Evolutionary conservation across 2,888 invertebrate genomes (phyloP).

Genomic region (Rhabditoides inermis): DNA sequence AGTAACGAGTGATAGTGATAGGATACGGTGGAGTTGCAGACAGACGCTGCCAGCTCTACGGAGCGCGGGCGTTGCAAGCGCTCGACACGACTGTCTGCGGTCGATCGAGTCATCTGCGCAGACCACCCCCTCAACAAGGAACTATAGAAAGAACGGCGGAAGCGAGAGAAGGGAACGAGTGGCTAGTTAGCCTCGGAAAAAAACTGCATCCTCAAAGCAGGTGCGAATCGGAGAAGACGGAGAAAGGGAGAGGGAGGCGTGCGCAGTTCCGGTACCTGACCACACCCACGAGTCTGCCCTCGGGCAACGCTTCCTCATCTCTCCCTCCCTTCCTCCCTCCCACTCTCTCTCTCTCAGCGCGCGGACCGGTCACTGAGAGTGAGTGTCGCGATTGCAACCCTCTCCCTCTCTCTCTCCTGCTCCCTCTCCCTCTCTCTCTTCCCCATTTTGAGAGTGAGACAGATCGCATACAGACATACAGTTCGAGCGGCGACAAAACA

Average conservation of each 20-base stretch:
- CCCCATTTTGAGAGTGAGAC: too few relatives aligned
- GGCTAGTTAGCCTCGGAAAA: too few relatives aligned
- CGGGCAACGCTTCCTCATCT: neutral
- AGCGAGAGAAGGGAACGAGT: slow-evolving; percentile 1
- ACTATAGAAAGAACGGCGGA: neutral
- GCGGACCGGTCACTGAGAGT: neutral
- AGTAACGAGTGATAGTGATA: too few relatives aligned
- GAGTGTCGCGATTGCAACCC: neutral
- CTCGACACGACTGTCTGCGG: too few relatives aligned
- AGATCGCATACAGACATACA: too few relatives aligned
- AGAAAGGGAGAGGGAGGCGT: slow-evolving; percentile 1
- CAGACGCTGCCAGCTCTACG: too few relatives aligned
- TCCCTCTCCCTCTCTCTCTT: slow-evolving; percentile 1
- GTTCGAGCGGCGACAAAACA: too few relatives aligned
- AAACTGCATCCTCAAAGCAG: too few relatives aligned
- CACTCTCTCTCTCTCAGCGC: neutral
- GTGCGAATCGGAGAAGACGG: neutral
- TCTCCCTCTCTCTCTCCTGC: slow-evolving; percentile 8
- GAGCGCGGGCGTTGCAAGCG: too few relatives aligned
- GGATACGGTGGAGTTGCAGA: too few relatives aligned
- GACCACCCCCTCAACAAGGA: too few relatives aligned
- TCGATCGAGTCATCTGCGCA: too few relatives aligned
- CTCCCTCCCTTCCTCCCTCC: neutral
- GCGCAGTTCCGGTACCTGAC: slow-evolving; percentile 9
- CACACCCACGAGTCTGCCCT: slow-evolving; percentile 6